phyloP scores from a whole-genome alignment of 1,140 invertebrate genomes.

The Meloidogyne chitwoodi region DNA sequence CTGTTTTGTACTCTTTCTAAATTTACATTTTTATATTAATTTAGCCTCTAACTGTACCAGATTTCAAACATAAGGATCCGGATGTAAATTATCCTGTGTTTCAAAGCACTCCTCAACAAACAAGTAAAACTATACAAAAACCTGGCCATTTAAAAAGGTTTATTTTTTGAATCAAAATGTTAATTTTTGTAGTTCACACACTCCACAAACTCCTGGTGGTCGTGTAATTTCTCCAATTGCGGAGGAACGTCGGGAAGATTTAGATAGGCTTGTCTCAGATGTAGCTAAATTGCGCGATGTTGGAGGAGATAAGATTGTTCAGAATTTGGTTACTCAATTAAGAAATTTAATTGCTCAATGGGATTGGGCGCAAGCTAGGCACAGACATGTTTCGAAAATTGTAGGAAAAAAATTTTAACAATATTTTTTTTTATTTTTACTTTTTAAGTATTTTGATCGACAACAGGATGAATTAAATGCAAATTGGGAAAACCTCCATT shows the following conservation, averaged over 20 bases:
- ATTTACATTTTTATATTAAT: neutral
- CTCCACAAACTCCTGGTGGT: neutral
- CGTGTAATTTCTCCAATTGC: conserved; percentile 9
- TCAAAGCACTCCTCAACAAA: conserved; percentile 6
- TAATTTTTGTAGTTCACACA: neutral
- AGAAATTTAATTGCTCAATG: conserved; percentile 10
- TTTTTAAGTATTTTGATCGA: conserved; percentile 17
- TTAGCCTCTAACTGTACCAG: conserved; percentile 3
- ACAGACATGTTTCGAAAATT: conserved; percentile 12
- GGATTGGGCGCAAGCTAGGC: conserved; percentile 14
- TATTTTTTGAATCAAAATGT: neutral
- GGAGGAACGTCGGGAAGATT: neutral
- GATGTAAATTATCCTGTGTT: neutral
- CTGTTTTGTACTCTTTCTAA: neutral
- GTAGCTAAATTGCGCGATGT: neutral
- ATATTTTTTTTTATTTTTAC: neutral
- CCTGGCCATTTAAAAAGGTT: neutral
- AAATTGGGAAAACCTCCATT: conserved; percentile 5
- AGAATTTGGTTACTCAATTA: conserved; percentile 6
- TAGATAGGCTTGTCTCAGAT: conserved; percentile 1
- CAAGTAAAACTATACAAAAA: neutral
- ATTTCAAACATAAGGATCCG: neutral
- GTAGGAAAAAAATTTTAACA: neutral
- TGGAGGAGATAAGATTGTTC: neutral
- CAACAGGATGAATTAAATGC: neutral